Conservation (phyloP, 2,888 invertebrate species). For the Orchesellides sinensis region DNA sequence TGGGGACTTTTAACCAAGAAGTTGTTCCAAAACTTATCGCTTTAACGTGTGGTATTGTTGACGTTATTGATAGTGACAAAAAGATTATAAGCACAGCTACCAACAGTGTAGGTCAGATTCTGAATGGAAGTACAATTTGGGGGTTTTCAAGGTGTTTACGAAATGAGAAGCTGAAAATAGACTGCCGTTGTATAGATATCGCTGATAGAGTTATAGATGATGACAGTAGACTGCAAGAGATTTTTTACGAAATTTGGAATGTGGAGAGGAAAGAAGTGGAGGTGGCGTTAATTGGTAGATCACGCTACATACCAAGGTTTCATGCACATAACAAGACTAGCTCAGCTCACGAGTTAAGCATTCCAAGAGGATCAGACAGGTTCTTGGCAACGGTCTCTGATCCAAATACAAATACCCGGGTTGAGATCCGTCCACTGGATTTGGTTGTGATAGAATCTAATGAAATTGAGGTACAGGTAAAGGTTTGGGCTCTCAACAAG, state of each 20-base stretch:
- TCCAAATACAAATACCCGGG: too few relatives aligned
- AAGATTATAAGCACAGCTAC: too few relatives aligned
- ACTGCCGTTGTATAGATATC: background rate
- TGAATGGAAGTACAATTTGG: background rate
- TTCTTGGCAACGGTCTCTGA: background rate
- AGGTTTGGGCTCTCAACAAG: background rate
- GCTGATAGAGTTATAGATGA: background rate
- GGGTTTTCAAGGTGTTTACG: background rate
- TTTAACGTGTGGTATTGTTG: background rate
- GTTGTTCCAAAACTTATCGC: background rate
- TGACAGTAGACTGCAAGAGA: background rate
- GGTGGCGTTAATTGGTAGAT: background rate
- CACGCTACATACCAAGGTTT: background rate
- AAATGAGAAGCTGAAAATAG: background rate
- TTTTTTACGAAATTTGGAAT: slow-evolving; percentile 4
- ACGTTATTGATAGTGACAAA: background rate
- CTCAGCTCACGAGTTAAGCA: slow-evolving; percentile 1
- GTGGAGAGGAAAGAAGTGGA: background rate
- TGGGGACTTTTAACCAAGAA: background rate
- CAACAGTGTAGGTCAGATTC: background rate
- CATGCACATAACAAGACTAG: background rate
- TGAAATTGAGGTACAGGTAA: slow-evolving; percentile 28
- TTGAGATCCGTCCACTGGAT: too few relatives aligned
- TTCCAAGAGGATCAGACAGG: slow-evolving; percentile 24
- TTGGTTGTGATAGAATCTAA: background rate